Base-by-base conservation (phyloP, 2,888 invertebrate species). In the Osedax frankpressi region DNA sequence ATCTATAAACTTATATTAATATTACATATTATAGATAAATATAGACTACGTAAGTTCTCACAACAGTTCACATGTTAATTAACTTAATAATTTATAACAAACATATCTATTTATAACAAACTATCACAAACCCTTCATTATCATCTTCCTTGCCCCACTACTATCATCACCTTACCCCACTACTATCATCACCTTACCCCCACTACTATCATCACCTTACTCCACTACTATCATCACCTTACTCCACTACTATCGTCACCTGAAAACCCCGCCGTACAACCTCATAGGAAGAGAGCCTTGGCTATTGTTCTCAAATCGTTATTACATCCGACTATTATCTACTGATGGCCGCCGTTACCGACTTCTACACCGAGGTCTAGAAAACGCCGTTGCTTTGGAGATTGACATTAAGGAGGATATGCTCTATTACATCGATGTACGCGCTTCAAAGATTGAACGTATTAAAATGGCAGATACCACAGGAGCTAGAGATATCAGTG, bases 251-350 rank as follows among this genome's bases (percentile, higher is more conserved):
- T 44, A 44, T 44, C 44, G 44, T 19, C 11, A 44, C 11, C 44
- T 6, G 6, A 44, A 44, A 6, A 6, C 44, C 44, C 44, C 65
- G 24, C 26, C n/a, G 11, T n/a, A 62, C 63, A 67, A n/a, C 27
- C 71, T 73, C 76, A 6, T 78, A 81, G 81, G 80, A 68, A 78
- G 80, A 1, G 80, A 82, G 26, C 81, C 84, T 0, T 84, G 84
- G 83, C 78, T 86, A 28, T 79, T 85, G 65, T 85, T 86, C 75
- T 82, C 94, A 19, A 98, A 98, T 83, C 94, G 95, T 81, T 97
- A 97, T 84, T 98, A 98, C 84, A 91, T 98, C 1, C 88, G 97
- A 72, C 95, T 96, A 81, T 92, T 98, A 89, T 92, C 94, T 0
- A 88, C 90, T 0, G 95, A 96, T 82, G 96, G 93, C 0, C 86